These are phyloP conservation scores for Pseudolaguvia tuberculata DNA, from an alignment of 2,113 vertebrate genomes.

Conservation along the genomic window DNA sequence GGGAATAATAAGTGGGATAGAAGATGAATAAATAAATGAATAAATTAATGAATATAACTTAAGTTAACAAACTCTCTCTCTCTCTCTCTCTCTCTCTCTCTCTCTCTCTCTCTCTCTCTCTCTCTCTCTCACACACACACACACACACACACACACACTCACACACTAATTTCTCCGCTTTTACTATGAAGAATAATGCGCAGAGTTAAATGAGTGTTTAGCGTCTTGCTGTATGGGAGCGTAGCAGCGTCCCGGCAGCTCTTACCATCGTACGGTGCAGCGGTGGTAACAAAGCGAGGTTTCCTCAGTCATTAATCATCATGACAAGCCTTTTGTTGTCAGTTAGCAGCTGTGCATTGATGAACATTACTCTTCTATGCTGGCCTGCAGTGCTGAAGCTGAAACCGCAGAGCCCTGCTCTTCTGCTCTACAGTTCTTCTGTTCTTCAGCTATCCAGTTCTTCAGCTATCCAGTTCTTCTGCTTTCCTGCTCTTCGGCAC, in stretches of 20 bases:
- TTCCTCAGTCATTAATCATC: constrained; percentile 68
- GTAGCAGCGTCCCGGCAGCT: constrained; percentile 25
- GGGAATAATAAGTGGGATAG: no score
- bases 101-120: no score
- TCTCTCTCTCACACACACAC: no score
- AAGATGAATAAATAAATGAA: no score
- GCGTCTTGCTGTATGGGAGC: neutral
- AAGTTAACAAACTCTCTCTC: no score
- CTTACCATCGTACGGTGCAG: constrained; percentile 51
- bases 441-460: no score
- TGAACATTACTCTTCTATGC: constrained; percentile 64
- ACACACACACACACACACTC: no score
- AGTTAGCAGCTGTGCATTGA: constrained; percentile 63
- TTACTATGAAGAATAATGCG: neutral
- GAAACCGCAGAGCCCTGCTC: constrained; percentile 48
- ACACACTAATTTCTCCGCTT: neutral
- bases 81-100: no score
- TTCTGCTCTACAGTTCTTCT: constrained; percentile 18
- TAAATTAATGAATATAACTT: no score
- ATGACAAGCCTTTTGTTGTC: constrained; percentile 70
- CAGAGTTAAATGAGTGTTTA: constrained; percentile 23
- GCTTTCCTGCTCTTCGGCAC: no score
- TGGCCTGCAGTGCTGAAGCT: constrained; percentile 43
- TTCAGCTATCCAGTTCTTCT: no score
- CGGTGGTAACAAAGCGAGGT: constrained; percentile 55